Percentiles rank a stretch among this genome's conserved stretches.
These are phyloP conservation scores for Carollia perspicillata DNA, from an alignment of 2,113 vertebrate genomes.

Conservation along the genomic window DNA sequence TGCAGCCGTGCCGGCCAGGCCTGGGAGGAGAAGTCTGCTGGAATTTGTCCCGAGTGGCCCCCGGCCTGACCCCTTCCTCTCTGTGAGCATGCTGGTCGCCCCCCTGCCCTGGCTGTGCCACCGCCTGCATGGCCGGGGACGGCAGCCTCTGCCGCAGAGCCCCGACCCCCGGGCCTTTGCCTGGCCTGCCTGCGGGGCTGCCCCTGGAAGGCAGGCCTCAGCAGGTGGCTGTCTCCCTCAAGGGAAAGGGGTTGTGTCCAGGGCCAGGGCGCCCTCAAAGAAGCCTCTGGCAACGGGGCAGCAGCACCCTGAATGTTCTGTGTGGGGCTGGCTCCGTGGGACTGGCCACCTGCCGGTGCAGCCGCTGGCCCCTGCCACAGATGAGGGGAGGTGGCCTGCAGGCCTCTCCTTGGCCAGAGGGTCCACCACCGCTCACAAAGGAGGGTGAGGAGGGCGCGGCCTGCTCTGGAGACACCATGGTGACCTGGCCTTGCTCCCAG, in stretches of 20 bases:
- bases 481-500: not conserved
- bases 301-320: accelerated
- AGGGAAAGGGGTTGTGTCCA: accelerated
- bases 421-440: accelerated
- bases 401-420: not conserved
- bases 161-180: accelerated
- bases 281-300: not conserved
- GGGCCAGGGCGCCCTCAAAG: accelerated
- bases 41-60: not conserved
- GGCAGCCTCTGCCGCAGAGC: not conserved
- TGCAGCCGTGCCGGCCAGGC: too few relatives aligned
- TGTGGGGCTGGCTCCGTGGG: accelerated
- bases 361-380: accelerated
- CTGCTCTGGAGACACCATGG: accelerated
- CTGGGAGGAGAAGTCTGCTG: not conserved
- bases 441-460: accelerated
- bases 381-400: accelerated
- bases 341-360: accelerated
- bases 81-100: accelerated
- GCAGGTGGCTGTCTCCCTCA: accelerated
- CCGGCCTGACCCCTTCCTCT: accelerated
- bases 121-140: accelerated
- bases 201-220: not conserved
- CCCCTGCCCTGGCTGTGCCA: not conserved
- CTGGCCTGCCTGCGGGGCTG: accelerated